Evolutionary conservation across 23 tunicate species (phyloP), one percentile per base, ranked within the genome.

Genomic region (Botrylloides violaceus): DNA sequence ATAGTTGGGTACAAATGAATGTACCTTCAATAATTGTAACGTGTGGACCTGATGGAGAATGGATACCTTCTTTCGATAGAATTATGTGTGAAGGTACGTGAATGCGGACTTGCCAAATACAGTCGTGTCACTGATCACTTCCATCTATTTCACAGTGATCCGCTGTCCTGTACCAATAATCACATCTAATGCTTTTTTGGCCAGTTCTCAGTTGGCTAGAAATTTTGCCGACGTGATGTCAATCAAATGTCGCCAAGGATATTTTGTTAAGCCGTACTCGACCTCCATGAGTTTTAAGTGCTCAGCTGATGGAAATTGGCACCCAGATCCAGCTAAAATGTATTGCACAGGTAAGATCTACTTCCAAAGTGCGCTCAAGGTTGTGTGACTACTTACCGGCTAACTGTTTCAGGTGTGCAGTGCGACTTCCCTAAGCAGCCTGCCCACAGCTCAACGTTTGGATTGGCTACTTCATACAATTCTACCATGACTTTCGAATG

Each of bases 1-100:
- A 43, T 43, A 43, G 12, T 15, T 43, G 53, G 53, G 9, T 15
- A 7, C 53, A 43, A 15, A 43, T 15, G 53, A 15, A 43, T 7
- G 12, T 9, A 9, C 15, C 53, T 43, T 60, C 26, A 18, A 0
- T 27, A 60, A 35, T 43, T 21, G 5, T 77, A 0, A 36, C 27
- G 7, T 77, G 81, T 61, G 36, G 62, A 24, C 23, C 57, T 29
- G 71, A 77, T 50, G 81, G 73, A 27, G 65, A 66, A 37, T 77
- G 81, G 81, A 25, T 36, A 1, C 73, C 73, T 2, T 29, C 49
- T 3, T 30, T 49, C 4, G 64, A 73, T 50, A 56, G 48, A 22
- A 64, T 73, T 77, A 49, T 20, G 64, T 61, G 3, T 2, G 35
- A 23, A 4, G 19, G 19, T 21, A 0, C 27, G 6, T 2, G 30